Evolutionary conservation across 2,888 invertebrate genomes (phyloP).

Genomic region (Nymphalis urticae): DNA sequence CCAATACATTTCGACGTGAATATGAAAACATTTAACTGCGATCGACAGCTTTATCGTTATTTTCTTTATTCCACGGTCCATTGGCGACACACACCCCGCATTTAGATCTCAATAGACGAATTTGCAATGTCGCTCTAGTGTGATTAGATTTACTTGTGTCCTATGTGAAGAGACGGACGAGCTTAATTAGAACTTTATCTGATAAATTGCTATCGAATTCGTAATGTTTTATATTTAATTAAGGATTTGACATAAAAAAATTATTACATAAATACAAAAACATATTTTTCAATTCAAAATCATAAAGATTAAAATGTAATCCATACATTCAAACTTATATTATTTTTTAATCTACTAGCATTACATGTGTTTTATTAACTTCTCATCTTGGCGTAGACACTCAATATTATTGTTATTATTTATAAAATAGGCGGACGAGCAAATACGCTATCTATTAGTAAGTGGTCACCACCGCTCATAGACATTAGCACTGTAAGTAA

Average conservation of each 20-base stretch:
- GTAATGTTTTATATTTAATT: not conserved
- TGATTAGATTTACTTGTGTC: constrained; percentile 6
- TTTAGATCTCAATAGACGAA: constrained; percentile 4
- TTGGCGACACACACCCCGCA: constrained; percentile 14
- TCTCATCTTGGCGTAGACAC: no score
- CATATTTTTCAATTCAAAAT: no score
- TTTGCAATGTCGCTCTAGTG: not conserved
- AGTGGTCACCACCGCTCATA: no score
- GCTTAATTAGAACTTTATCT: constrained; percentile 1
- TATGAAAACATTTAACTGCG: constrained; percentile 37
- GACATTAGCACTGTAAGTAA: no score
- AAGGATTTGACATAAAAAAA: not conserved
- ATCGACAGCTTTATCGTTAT: constrained; percentile 39
- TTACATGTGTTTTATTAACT: no score
- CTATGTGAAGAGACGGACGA: not conserved
- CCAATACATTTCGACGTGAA: constrained; percentile 28
- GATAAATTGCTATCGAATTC: not conserved
- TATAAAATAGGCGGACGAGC: no score
- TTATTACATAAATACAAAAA: no score
- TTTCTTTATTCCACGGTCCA: constrained; percentile 29
- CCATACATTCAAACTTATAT: no score
- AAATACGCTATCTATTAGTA: no score
- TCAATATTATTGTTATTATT: no score
- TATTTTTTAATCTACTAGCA: no score
- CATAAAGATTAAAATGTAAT: no score